phyloP scores from a whole-genome alignment of 2,113 vertebrate genomes.

The Mesitornis unicolor region DNA sequence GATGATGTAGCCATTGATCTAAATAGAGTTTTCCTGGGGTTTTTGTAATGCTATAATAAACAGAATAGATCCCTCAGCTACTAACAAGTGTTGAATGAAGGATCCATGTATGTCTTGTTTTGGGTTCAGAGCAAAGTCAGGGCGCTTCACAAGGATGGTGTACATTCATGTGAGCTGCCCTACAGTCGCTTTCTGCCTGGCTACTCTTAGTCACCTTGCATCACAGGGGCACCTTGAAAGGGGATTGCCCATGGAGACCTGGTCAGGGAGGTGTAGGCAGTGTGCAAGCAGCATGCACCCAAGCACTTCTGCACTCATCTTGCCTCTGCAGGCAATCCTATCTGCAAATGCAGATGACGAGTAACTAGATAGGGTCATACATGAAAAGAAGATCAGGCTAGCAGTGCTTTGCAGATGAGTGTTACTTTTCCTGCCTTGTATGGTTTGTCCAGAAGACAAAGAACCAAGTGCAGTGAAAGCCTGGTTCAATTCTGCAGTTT shows the following conservation, averaged over 20 bases:
- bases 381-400: not conserved
- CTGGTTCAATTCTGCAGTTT: not conserved
- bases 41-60: not conserved
- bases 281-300: not conserved
- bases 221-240: not conserved
- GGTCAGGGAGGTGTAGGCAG: not conserved
- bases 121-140: not conserved
- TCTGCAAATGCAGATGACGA: not conserved
- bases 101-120: not conserved
- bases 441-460: not conserved
- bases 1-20: not conserved
- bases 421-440: not conserved
- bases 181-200: not conserved
- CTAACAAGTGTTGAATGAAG: not conserved
- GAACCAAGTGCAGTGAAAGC: not conserved
- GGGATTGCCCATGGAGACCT: not conserved
- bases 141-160: not conserved
- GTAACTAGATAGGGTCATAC: not conserved
- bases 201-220: not conserved
- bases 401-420: not conserved
- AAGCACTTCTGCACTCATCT: not conserved
- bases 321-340: not conserved
- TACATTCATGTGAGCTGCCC: not conserved
- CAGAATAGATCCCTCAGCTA: not conserved
- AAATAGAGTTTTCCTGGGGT: not conserved